A percentile compares a stretch with the other conserved stretches of the same genome.
These are phyloP conservation scores for Anorthoa munda DNA, from an alignment of 2,888 invertebrate species.

Conservation along the genomic window DNA sequence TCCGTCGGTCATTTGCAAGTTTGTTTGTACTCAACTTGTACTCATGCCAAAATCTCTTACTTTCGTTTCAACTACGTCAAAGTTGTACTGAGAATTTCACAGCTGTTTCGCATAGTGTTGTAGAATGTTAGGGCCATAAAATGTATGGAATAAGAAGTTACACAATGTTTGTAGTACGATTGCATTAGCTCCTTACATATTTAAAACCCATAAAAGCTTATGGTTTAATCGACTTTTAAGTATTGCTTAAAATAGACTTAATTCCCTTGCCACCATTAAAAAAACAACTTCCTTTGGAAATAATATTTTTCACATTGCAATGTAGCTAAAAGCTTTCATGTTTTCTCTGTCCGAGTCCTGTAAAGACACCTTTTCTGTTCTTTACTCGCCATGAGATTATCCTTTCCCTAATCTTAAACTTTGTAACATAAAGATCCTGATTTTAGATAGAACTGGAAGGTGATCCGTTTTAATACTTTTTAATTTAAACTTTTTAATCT, in stretches of 20 bases:
- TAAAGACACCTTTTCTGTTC: constrained; percentile 16
- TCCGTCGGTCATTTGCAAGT: constrained; percentile 34
- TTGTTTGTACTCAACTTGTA: constrained; percentile 49
- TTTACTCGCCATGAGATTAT: constrained; percentile 1
- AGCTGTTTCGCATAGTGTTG: constrained; percentile 9
- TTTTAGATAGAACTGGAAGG: constrained; percentile 11
- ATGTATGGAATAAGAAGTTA: not conserved
- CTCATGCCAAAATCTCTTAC: constrained; percentile 58
- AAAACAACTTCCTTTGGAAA: not conserved
- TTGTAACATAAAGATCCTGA: constrained; percentile 18
- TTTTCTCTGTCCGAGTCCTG: not conserved
- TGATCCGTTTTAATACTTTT: constrained; percentile 27
- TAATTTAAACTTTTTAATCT: constrained; percentile 38
- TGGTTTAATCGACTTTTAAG: no score
- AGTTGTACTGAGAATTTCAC: constrained; percentile 30
- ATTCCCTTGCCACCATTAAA: not conserved
- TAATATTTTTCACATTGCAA: not conserved
- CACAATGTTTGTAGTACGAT: not conserved
- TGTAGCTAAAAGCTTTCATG: constrained; percentile 13
- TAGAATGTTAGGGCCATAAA: constrained; percentile 16
- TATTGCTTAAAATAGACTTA: no score
- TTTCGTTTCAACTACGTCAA: constrained; percentile 52
- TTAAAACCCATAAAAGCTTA: no score
- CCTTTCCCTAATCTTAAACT: constrained; percentile 22
- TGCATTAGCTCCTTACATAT: no score